Percentiles rank a stretch among this genome's conserved stretches.
Conservation (phyloP, 2,797 vertebrate genomes). For the Lutjanus argentimaculatus region DNA sequence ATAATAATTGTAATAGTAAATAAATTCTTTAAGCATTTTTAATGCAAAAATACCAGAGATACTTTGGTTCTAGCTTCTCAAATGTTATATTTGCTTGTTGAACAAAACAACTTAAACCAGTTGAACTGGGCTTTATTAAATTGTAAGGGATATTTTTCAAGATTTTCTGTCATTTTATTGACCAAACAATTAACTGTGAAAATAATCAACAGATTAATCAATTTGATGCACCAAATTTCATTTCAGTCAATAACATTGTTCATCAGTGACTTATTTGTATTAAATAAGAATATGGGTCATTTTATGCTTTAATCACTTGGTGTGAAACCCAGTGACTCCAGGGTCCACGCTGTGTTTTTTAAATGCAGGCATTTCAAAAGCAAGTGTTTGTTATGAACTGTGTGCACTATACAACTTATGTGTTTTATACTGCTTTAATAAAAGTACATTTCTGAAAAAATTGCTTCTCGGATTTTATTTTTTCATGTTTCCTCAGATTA, state of each 20-base stretch:
- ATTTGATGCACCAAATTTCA: background rate
- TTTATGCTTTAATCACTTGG: background rate
- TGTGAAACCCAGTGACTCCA: background rate
- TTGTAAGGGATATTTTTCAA: background rate
- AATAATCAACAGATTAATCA: background rate
- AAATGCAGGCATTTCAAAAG: background rate
- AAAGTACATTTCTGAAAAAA: slow-evolving; percentile 6
- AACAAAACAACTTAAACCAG: background rate
- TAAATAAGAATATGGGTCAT: background rate
- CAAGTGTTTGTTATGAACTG: background rate
- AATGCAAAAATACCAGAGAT: background rate
- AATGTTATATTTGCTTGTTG: background rate
- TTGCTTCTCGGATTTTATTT: background rate
- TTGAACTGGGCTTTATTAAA: background rate
- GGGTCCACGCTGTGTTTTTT: background rate
- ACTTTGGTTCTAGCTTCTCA: background rate
- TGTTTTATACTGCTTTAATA: slow-evolving; percentile 2
- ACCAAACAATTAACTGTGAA: background rate
- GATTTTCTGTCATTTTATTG: background rate
- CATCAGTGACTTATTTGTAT: too few species aligned
- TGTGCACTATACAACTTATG: background rate
- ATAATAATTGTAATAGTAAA: background rate
- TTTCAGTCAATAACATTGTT: background rate
- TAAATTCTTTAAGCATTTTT: background rate
- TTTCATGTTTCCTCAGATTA: background rate